A percentile compares a stretch with the other conserved stretches of the same genome.
Conservation (phyloP, 2,113 vertebrate species). For the Platycercus adscitus region DNA sequence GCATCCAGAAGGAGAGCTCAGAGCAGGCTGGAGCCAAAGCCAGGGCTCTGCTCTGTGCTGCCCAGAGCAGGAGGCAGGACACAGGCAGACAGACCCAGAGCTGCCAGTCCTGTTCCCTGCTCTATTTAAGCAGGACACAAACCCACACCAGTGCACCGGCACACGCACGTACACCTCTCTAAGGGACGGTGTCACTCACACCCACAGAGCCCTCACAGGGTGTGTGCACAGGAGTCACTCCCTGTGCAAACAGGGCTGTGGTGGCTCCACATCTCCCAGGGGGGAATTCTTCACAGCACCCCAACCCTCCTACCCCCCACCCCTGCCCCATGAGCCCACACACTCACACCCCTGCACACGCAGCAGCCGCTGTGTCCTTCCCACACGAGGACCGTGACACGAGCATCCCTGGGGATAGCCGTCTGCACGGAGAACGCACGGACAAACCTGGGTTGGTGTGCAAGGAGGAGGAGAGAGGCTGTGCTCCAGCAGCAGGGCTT, state of each 20-base stretch:
- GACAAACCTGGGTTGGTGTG: accelerated
- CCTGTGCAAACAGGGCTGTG: neutral
- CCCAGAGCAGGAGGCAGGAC: neutral
- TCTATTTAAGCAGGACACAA: neutral
- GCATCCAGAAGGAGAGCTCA: neutral
- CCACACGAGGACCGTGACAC: accelerated
- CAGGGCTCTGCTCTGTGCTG: neutral
- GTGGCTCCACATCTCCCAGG: accelerated
- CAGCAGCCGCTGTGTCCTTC: accelerated
- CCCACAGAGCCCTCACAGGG: accelerated
- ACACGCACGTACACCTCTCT: accelerated
- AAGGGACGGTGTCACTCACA: accelerated
- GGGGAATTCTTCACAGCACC: neutral
- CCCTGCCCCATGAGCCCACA: neutral
- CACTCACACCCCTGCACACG: accelerated
- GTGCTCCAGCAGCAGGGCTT: accelerated
- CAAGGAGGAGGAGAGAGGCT: neutral
- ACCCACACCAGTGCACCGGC: neutral
- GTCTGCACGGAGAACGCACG: accelerated
- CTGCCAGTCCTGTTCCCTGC: neutral
- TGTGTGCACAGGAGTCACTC: accelerated
- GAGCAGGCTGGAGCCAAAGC: neutral
- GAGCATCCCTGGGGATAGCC: neutral
- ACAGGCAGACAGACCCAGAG: neutral
- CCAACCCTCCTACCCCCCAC: neutral